Conservation (phyloP, 2,113 vertebrate genomes). For the Pipra filicauda region DNA sequence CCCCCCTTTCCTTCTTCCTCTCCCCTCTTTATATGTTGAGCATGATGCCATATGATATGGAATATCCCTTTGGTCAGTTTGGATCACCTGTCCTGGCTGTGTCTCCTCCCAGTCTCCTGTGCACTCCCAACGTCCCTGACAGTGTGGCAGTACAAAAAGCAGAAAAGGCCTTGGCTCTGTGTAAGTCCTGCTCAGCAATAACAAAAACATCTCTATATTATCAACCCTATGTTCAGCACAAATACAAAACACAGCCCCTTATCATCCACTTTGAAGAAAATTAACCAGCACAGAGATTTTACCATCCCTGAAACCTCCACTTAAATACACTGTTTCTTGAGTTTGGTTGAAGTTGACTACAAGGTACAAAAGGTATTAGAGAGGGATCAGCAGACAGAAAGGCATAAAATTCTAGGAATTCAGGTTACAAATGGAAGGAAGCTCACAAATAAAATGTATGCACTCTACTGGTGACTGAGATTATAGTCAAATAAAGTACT, state of each 20-base stretch:
- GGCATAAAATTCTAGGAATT: not conserved
- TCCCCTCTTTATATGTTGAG: not conserved
- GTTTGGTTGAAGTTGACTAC: not conserved
- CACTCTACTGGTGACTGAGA: not conserved
- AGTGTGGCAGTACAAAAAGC: not conserved
- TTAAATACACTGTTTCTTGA: not conserved
- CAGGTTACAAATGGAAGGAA: not conserved
- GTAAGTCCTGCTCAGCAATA: not conserved
- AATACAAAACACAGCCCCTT: not conserved
- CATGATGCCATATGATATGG: not conserved
- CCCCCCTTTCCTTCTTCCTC: not conserved
- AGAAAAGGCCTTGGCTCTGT: not conserved
- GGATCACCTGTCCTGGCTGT: not conserved
- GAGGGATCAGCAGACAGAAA: not conserved
- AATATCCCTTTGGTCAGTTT: not conserved
- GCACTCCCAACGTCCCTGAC: not conserved
- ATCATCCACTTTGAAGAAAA: not conserved
- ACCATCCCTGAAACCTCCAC: not conserved
- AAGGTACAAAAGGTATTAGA: not conserved
- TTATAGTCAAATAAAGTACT: not conserved
- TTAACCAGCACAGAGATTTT: not conserved
- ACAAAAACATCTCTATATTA: not conserved
- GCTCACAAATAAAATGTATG: not conserved
- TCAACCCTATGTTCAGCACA: not conserved
- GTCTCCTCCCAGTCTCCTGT: not conserved